These are phyloP conservation scores for Lacerta bilineata DNA, from an alignment of 2,797 vertebrate genomes.

Conservation along the genomic window DNA sequence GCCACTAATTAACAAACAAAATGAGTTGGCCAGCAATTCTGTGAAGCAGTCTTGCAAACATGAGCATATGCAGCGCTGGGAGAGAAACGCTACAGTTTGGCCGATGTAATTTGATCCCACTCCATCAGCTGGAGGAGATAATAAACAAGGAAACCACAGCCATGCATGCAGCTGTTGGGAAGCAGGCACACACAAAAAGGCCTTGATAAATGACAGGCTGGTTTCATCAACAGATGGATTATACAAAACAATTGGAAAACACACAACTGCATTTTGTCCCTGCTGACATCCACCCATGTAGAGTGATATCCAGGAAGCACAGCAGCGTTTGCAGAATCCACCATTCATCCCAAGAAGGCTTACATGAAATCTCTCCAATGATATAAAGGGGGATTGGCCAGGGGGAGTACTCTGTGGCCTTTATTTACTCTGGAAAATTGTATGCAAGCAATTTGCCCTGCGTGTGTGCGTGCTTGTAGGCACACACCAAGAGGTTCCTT, in stretches of 20 bases:
- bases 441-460: neutral
- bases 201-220: neutral
- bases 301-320: neutral
- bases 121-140: neutral
- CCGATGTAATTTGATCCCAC: neutral
- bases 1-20: neutral
- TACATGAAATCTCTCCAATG: neutral
- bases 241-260: neutral
- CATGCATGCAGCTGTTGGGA: neutral
- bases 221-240: neutral
- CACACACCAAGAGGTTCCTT: slow-evolving; percentile 13
- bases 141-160: neutral
- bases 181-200: neutral
- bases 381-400: neutral
- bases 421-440: slow-evolving; percentile 19
- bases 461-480: neutral
- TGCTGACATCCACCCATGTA: neutral
- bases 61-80: neutral
- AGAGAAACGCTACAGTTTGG: neutral
- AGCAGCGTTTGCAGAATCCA: neutral
- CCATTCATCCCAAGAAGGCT: neutral
- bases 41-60: neutral
- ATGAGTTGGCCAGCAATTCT: neutral
- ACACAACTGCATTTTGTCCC: neutral
- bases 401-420: neutral